A percentile compares a stretch with the other conserved stretches of the same genome.
Evolutionary conservation across 2,113 vertebrate genomes (phyloP).

Genomic region (Sinocyclocheilus grahami): DNA sequence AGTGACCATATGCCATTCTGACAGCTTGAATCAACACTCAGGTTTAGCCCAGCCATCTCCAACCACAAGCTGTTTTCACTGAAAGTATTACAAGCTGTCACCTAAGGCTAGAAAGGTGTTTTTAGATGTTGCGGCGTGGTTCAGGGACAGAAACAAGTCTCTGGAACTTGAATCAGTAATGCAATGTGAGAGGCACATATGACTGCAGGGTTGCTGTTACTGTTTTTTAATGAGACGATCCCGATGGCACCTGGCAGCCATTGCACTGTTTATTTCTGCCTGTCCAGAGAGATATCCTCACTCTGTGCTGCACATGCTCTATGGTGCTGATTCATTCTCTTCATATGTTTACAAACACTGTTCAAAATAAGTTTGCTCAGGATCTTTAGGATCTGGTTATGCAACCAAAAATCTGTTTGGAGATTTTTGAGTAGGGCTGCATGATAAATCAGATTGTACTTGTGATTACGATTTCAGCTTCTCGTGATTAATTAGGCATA

Average conservation of each 20-base stretch:
- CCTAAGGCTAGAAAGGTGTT: neutral
- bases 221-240: neutral
- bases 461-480: too few species aligned
- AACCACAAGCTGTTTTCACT: conserved; percentile 51
- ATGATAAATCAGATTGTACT: too few species aligned
- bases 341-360: conserved; percentile 57
- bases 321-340: conserved; percentile 57
- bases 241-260: neutral
- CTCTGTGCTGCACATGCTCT: conserved; percentile 47
- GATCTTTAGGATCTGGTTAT: neutral
- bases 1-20: neutral
- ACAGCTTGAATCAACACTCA: neutral
- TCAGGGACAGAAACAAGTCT: neutral
- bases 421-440: too few species aligned
- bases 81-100: conserved; percentile 48
- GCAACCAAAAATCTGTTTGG: neutral
- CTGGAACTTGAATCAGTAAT: conserved; percentile 64
- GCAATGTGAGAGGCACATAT: conserved; percentile 66
- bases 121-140: neutral
- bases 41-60: conserved; percentile 22
- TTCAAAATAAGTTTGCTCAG: conserved; percentile 18
- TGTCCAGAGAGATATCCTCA: conserved; percentile 57
- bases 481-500: too few species aligned
- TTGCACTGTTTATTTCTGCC: conserved; percentile 66
- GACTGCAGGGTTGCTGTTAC: conserved; percentile 32